A percentile compares a stretch with the other conserved stretches of the same genome.
These are phyloP conservation scores for Cecidostiba fungosa DNA, from an alignment of 2,888 invertebrate genomes.

Conservation along the genomic window DNA sequence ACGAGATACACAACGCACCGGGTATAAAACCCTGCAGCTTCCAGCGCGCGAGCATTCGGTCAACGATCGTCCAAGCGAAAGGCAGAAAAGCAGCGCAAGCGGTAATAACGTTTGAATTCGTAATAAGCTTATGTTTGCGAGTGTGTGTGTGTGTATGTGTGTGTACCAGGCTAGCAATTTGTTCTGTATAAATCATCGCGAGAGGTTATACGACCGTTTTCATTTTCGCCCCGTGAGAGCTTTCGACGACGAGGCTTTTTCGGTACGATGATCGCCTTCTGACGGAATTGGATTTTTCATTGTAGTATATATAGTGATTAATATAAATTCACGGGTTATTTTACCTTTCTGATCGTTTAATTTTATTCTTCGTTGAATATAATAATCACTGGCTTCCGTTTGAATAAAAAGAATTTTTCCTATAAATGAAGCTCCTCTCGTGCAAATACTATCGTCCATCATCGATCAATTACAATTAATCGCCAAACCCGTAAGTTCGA, in stretches of 20 bases:
- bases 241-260: not conserved
- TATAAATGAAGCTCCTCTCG: too few relatives aligned
- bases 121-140: slow-evolving; percentile 42
- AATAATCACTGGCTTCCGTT: not conserved
- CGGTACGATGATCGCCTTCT: not conserved
- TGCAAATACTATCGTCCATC: not conserved
- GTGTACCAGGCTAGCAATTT: slow-evolving; percentile 16
- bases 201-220: not conserved
- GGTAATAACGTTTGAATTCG: slow-evolving; percentile 45
- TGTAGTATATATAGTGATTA: too few relatives aligned
- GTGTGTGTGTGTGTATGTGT: not conserved
- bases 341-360: too few relatives aligned
- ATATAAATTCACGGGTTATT: too few relatives aligned
- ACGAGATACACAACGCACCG: not conserved
- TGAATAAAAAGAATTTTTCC: too few relatives aligned
- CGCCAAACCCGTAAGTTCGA: too few relatives aligned
- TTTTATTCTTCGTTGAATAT: too few relatives aligned
- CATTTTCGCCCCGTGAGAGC: slow-evolving; percentile 3
- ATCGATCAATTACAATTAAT: not conserved
- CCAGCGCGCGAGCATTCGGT: not conserved
- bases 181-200: slow-evolving; percentile 41
- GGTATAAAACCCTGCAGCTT: slow-evolving; percentile 5
- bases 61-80: not conserved
- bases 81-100: slow-evolving; percentile 6
- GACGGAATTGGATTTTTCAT: not conserved